phyloP scores from a whole-genome alignment of 1,140 invertebrate genomes.

The Aricia agestis region DNA sequence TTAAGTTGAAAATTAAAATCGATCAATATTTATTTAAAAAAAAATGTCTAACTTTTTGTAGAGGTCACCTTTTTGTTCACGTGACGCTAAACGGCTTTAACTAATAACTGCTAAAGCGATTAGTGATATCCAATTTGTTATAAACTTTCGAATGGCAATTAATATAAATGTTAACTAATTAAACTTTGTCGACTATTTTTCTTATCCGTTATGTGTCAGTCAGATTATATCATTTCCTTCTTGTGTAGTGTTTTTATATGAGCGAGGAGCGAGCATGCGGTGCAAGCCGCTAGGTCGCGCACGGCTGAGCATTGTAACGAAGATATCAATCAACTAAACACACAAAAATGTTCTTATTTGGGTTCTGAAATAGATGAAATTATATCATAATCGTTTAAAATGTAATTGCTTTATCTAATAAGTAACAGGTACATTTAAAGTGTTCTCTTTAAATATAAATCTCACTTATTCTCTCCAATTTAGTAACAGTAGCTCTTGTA shows the following conservation, averaged over 20 bases:
- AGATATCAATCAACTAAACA: neutral
- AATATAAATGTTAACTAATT: neutral
- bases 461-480: no score
- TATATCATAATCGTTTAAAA: no score
- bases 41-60: no score
- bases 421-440: no score
- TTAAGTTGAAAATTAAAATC: no score
- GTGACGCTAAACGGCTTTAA: neutral
- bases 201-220: neutral
- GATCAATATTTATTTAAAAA: no score
- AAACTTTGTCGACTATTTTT: neutral
- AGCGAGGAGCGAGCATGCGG: neutral
- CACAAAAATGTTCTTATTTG: neutral
- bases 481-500: no score
- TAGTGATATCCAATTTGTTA: neutral
- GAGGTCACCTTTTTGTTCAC: neutral
- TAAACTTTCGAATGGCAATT: neutral
- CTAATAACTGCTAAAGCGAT: neutral
- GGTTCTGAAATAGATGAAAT: no score
- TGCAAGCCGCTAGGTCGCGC: neutral
- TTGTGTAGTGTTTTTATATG: neutral
- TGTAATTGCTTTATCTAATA: no score
- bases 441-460: no score
- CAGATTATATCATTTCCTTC: neutral
- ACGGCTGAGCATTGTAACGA: neutral